Percentiles rank a stretch among this genome's conserved stretches.
phyloP scores from a whole-genome alignment of 2,888 invertebrate genomes.

The Gymnocheta viridis region DNA sequence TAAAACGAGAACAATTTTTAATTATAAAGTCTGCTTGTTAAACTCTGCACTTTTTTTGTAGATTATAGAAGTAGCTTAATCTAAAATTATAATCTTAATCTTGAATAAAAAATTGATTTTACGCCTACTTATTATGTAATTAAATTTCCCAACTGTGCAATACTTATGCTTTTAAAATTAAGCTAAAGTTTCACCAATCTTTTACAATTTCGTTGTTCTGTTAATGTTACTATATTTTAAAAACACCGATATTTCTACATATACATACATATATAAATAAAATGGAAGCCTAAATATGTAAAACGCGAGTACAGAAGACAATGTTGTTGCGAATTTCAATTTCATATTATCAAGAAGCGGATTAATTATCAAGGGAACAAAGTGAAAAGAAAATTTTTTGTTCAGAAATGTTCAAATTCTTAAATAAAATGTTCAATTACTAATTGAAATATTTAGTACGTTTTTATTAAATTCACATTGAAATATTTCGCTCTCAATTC shows the following conservation, averaged over 20 bases:
- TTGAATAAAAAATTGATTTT: conserved; percentile 11
- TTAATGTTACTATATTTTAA: background rate
- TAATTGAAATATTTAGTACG: too few species aligned
- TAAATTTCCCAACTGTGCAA: background rate
- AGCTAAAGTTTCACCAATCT: background rate
- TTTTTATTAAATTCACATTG: too few species aligned
- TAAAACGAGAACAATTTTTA: too few species aligned
- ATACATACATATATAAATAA: conserved; percentile 20
- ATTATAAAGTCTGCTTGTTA: conserved; percentile 38
- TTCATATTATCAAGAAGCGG: background rate
- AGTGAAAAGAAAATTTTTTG: background rate
- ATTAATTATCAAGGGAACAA: background rate
- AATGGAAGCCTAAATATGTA: conserved; percentile 48
- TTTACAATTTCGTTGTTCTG: conserved; percentile 27
- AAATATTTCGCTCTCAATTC: too few species aligned
- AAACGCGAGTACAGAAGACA: conserved; percentile 27
- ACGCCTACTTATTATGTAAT: conserved; percentile 3
- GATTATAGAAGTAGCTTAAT: background rate
- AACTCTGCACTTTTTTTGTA: background rate
- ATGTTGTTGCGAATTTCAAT: background rate
- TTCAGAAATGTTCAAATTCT: too few species aligned
- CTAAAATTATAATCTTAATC: background rate
- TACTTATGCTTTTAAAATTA: background rate
- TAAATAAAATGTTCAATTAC: background rate
- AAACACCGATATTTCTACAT: conserved; percentile 38